Conservation (phyloP, 2,888 invertebrate species). For the Rhamphomyia laevipes region DNA sequence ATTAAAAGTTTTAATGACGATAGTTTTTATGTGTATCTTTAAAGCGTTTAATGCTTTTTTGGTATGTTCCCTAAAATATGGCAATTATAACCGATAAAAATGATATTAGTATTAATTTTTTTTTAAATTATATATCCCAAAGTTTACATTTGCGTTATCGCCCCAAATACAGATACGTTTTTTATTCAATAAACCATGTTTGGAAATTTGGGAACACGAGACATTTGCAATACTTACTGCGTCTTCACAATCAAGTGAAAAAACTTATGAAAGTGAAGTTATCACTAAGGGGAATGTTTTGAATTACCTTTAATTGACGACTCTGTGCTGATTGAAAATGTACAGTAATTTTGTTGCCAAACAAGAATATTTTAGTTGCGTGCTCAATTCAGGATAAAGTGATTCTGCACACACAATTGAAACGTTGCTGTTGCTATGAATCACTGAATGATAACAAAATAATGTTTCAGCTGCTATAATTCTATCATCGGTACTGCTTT, state of each 20-base stretch:
- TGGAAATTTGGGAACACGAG: neutral
- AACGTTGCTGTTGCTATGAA: neutral
- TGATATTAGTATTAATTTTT: neutral
- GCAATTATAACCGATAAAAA: constrained; percentile 1
- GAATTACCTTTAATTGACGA: constrained; percentile 1
- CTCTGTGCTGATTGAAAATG: constrained; percentile 3
- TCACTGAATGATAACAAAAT: constrained; percentile 1
- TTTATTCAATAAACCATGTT: constrained; percentile 1
- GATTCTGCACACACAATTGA: constrained; percentile 2
- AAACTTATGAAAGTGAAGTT: neutral
- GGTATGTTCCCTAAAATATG: neutral
- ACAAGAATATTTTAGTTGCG: constrained; percentile 1
- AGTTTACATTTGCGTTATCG: constrained; percentile 1
- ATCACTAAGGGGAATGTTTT: constrained; percentile 3
- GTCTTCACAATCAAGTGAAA: constrained; percentile 3
- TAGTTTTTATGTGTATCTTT: neutral
- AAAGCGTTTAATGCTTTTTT: neutral
- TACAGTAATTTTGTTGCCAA: neutral
- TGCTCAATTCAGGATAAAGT: constrained; percentile 1
- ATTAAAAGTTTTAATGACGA: constrained; percentile 1
- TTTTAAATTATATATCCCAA: constrained; percentile 1
- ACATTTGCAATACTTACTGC: neutral
- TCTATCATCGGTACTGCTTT: neutral
- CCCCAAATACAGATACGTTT: constrained; percentile 3
- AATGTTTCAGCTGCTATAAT: neutral